Evolutionary conservation across 2,113 vertebrate species (phyloP), one percentile per base, ranked within the genome.

Genomic region (Aspidoscelis tigris): DNA sequence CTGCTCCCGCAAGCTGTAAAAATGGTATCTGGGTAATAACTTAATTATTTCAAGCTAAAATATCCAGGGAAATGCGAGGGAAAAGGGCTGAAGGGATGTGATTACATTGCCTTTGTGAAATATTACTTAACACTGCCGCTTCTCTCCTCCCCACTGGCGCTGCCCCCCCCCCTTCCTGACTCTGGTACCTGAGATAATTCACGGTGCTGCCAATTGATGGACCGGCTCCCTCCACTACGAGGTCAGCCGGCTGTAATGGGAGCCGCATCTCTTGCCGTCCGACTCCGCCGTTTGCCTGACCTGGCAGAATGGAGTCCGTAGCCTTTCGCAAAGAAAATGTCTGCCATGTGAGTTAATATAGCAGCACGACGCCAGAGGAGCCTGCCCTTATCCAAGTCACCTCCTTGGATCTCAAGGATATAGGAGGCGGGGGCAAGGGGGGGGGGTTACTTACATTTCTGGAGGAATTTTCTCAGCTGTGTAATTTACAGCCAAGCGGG

Each of bases 41-140:
- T 81, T 58, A 82, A 86, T 86, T 82, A 82, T 86, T 82, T 71
- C 44, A 64, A 72, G 41, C 79, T 61, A n/a, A 82, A 77, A 70
- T 65, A 86, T 82, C 74, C 74, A 82, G 74, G 79, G 80, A 82
- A 86, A 64, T 5, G 21, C 3, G 18, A 58, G 50, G 22, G 9
- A 39, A 8, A 58, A 21, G 74, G 69, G 55, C 43, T 50, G 65
- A 39, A 26, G 26, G 58, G 68, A 65, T 70, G 66, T 22, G 12
- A 70, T 81, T 71, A 41, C 41, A 71, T 77, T 72, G 71, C 73
- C 55, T 64, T 71, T 33, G 61, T 58, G 47, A 71, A 81, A 61
- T 6, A 61, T 80, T 58, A 64, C 39, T 81, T 70, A 71, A 78
- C 33, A 7, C 39, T 55, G 7, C 44, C 24, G 3, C 33, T 10